Base-by-base conservation (phyloP, 2,888 invertebrate genomes). In the Eristalinus aeneus region DNA sequence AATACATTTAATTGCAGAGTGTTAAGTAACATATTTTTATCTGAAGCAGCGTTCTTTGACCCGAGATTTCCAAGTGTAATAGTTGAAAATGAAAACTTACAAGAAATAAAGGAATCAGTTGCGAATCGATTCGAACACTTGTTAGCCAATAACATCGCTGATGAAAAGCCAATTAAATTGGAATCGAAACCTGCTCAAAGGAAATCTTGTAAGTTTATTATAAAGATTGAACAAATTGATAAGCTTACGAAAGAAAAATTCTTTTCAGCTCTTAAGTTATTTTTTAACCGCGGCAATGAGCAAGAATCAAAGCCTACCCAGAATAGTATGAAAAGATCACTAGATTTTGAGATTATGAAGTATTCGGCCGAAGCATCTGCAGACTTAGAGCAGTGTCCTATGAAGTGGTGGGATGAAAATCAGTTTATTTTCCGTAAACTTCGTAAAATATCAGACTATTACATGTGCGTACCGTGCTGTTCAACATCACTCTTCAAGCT, bases 341-440 rank as follows among this genome's bases (percentile, higher is more conserved):
- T 89, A 0, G 90, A 90, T 46, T 72, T 88, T 56, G 90, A 90
- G 78, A 88, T 90, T 54, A 87, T 88, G 31, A 88, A 88, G 31
- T 90, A 90, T 68, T 82, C 88, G 31, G 79, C 73, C 20, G 89
- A 90, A 56, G 72, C 88, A 31, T 75, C 67, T 31, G 88, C 89
- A 36, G 90, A 90, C 84, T 88, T 90, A 54, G 90, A 90, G n/a
- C 89, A 89, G 73, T 90, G 90, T 63, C 90, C 91, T 9, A 74
- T 90, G 22, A 86, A 81, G 27, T 91, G 91, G 90, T 91, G 91
- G 91, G 88, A 89, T 68, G 88, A 90, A 23, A 88, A 85, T 67
- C 85, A 88, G 11, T 89, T 76, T 53, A 76, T 78, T 10, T 91
- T 88, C 85, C 88, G 88, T 23, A 86, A 89, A 64, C 84, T 90